Evolutionary conservation across 2,888 invertebrate species (phyloP).

Genomic region (Cryptophagus acutangulus): DNA sequence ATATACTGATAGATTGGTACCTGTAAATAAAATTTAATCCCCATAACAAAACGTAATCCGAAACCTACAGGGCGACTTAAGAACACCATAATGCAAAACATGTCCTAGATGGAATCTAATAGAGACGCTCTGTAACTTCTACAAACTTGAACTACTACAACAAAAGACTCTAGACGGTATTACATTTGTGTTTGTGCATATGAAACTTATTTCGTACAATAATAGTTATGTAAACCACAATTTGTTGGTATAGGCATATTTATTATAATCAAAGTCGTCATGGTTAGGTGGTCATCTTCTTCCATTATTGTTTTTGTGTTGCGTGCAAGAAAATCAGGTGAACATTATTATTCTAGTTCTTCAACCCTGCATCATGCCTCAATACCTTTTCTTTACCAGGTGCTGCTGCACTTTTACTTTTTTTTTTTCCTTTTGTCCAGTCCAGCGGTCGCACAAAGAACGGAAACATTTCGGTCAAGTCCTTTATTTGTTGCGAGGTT

Average conservation of each 20-base stretch:
- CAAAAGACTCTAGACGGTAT: no score
- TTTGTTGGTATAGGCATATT: constrained; percentile 1
- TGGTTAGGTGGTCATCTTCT: neutral
- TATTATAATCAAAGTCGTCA: constrained; percentile 1
- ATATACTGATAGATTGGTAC: neutral
- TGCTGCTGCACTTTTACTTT: no score
- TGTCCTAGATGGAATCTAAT: no score
- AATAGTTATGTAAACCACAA: neutral
- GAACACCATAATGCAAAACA: neutral
- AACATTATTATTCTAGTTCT: neutral
- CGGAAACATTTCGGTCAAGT: no score
- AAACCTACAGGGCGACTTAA: neutral
- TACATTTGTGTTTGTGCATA: no score
- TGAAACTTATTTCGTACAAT: no score
- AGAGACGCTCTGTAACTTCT: no score
- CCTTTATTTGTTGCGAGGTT: no score
- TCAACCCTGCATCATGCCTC: neutral
- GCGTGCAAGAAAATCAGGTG: constrained; percentile 1
- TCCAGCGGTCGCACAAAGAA: no score
- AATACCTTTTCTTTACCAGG: no score
- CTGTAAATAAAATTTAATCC: constrained; percentile 1
- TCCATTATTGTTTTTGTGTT: constrained; percentile 1
- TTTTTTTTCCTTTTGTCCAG: no score
- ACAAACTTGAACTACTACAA: no score
- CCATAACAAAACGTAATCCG: constrained; percentile 2